Evolutionary conservation across 2,888 invertebrate genomes (phyloP).

Genomic region (Smittia sp.): DNA sequence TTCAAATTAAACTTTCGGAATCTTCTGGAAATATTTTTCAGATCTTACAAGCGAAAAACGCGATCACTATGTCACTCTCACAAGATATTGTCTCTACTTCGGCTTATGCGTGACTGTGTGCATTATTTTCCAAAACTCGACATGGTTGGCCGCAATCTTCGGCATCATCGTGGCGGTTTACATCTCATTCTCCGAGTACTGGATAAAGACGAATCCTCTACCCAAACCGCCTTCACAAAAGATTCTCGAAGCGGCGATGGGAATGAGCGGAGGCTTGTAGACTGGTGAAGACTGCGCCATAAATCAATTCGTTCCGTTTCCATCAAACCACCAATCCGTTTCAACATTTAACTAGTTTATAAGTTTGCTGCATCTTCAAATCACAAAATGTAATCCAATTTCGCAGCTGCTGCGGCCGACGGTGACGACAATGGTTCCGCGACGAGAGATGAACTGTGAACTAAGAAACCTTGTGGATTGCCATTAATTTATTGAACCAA

Average conservation of each 20-base stretch:
- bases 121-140: constrained; percentile 79
- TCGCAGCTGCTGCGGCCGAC: not conserved
- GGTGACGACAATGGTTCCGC: not conserved
- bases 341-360: not conserved
- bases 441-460: not conserved
- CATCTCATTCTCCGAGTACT: constrained; percentile 82
- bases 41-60: constrained; percentile 56
- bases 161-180: constrained; percentile 78
- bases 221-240: constrained; percentile 41
- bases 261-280: not conserved
- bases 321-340: not conserved
- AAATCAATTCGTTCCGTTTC: not conserved
- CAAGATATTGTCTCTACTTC: constrained; percentile 78
- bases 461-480: not conserved
- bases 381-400: not conserved
- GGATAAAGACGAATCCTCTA: constrained; percentile 52
- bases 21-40: constrained; percentile 44
- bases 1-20: not conserved
- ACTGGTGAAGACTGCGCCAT: no score
- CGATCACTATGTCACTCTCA: constrained; percentile 60
- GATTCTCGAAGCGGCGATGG: constrained; percentile 35
- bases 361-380: no score
- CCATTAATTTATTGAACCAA: constrained; percentile 10
- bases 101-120: constrained; percentile 81
- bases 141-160: constrained; percentile 71